These are phyloP conservation scores for Triplophysa siluroides DNA, from an alignment of 2,113 vertebrate genomes.

Conservation along the genomic window DNA sequence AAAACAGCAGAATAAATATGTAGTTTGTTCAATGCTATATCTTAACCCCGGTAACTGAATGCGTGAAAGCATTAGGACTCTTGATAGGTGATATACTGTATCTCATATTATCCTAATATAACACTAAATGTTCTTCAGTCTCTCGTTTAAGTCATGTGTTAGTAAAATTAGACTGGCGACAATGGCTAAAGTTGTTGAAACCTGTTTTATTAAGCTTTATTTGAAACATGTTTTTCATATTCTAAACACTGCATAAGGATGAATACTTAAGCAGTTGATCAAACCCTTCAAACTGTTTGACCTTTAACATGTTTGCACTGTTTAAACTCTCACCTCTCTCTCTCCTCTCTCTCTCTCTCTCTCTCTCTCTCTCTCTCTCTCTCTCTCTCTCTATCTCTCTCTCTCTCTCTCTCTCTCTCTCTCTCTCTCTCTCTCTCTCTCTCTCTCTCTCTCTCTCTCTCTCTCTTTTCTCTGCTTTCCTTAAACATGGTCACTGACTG, in stretches of 20 bases:
- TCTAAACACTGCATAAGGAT: neutral
- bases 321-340: slow-evolving; percentile 1
- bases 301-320: slow-evolving; percentile 33
- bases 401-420: neutral
- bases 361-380: neutral
- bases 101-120: neutral
- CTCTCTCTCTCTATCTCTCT: neutral
- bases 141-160: neutral
- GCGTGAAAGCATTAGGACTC: neutral
- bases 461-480: neutral
- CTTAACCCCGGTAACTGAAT: neutral
- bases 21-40: neutral
- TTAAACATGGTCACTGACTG: neutral
- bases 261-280: neutral
- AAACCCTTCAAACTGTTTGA: slow-evolving; percentile 2
- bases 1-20: neutral
- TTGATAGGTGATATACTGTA: neutral
- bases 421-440: neutral
- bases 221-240: neutral
- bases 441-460: neutral
- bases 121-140: neutral
- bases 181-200: neutral
- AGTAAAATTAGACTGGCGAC: neutral
- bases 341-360: neutral
- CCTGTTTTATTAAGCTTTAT: slow-evolving; percentile 7